Evolutionary conservation across 2,888 invertebrate genomes (phyloP).

Genomic region (Copidosoma aretas): DNA sequence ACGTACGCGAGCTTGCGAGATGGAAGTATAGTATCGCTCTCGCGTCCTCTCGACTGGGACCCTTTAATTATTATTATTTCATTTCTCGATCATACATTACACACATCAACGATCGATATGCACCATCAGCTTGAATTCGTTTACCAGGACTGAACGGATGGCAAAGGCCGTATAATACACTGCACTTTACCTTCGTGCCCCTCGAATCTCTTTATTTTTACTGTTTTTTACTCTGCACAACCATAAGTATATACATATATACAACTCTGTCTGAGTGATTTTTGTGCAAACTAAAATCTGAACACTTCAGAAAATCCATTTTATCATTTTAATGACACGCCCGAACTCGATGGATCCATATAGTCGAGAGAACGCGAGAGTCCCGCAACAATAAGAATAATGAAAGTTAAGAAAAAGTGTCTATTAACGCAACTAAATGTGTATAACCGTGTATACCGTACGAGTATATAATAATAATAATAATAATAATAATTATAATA

Average conservation of each 20-base stretch:
- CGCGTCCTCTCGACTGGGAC: not conserved
- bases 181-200: not conserved
- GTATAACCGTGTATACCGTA: too few species aligned
- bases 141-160: not conserved
- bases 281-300: not conserved
- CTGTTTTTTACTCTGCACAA: too few species aligned
- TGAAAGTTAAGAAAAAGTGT: not conserved
- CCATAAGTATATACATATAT: not conserved
- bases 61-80: not conserved
- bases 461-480: too few species aligned
- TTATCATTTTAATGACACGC: not conserved
- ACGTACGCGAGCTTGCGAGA: not conserved
- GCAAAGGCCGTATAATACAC: not conserved
- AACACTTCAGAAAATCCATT: not conserved
- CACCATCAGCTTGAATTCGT: not conserved
- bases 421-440: too few species aligned
- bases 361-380: not conserved
- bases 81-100: not conserved
- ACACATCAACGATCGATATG: not conserved
- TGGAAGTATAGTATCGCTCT: too few species aligned
- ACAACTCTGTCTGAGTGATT: not conserved
- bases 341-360: too few species aligned
- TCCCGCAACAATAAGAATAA: not conserved
- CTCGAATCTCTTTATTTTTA: too few species aligned
- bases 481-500: too few species aligned